Conservation (phyloP, 2,113 vertebrate species). For the Trematocara unimaculatum region DNA sequence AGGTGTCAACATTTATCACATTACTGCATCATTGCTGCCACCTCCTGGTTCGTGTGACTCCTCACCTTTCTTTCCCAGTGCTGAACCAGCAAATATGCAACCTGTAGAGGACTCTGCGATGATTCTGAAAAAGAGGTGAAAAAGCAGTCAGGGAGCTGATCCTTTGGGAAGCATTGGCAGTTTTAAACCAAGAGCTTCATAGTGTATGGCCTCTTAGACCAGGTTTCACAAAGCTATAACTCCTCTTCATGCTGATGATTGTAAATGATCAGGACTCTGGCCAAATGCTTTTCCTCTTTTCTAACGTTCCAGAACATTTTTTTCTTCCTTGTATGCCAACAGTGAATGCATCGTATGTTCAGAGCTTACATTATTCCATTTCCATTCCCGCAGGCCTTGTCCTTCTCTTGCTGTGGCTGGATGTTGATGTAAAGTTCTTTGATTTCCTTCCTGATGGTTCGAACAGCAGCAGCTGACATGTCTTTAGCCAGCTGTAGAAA, state of each 20-base stretch:
- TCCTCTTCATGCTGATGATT: background rate
- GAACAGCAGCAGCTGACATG: slow-evolving; percentile 85
- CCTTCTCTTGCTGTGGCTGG: slow-evolving; percentile 84
- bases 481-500: slow-evolving; percentile 85
- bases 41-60: background rate
- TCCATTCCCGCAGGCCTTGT: slow-evolving; percentile 84
- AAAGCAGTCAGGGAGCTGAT: background rate
- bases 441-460: slow-evolving; percentile 90
- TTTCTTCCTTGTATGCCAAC: background rate
- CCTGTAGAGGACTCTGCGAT: slow-evolving; percentile 92
- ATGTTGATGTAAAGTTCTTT: slow-evolving; percentile 92
- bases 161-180: background rate
- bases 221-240: background rate
- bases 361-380: slow-evolving; percentile 89
- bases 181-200: background rate
- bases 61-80: slow-evolving; percentile 94
- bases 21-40: background rate
- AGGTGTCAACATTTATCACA: background rate
- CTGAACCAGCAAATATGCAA: slow-evolving; percentile 90
- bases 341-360: accelerated
- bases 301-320: background rate
- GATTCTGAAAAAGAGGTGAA: slow-evolving; percentile 60
- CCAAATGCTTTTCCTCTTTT: background rate
- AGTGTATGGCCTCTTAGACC: background rate
- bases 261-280: background rate